phyloP scores from a whole-genome alignment of 2,113 vertebrate species.

The Felis catus region F.catus_Fca126_mat1.0 CM031415.1:133961001-133961500 shows the following conservation, averaged over 20 bases:
- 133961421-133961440: not conserved
- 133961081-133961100: slow-evolving; percentile 56
- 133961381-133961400: not conserved
- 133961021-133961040: slow-evolving; percentile 68
- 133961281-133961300: not conserved
- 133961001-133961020: slow-evolving; percentile 45
- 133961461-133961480: not conserved
- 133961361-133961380: not conserved
- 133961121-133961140: slow-evolving; percentile 42
- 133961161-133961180: slow-evolving; percentile 37
- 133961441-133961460: slow-evolving; percentile 48
- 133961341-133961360: not conserved
- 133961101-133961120: slow-evolving; percentile 55
- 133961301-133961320: not conserved
- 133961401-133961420: not conserved
- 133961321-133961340: not conserved
- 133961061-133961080: slow-evolving; percentile 52
- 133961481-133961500: not conserved
- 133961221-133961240: slow-evolving; percentile 13
- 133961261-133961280: not conserved
- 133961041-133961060: slow-evolving; percentile 64
- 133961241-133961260: not conserved
- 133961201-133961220: not conserved
- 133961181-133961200: not conserved
- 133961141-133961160: slow-evolving; percentile 35